Evolutionary conservation across 2,888 invertebrate species (phyloP).

Genomic region (Luperina testacea): DNA sequence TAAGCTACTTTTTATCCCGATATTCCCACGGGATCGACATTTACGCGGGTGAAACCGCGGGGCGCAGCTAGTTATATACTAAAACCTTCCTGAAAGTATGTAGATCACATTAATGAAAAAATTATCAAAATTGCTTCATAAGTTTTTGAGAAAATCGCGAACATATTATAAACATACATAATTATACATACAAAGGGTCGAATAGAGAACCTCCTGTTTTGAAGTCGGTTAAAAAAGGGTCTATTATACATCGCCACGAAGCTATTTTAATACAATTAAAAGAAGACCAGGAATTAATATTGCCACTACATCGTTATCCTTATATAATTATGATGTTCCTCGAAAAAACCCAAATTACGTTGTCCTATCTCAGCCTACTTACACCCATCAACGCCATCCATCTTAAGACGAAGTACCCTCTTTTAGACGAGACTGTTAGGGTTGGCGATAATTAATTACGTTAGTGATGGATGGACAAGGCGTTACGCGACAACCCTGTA

Average conservation of each 20-base stretch:
- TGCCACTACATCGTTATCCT: neutral
- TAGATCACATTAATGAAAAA: no score
- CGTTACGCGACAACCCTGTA: conserved; percentile 48
- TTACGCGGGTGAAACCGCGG: no score
- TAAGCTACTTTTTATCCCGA: no score
- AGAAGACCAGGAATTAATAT: neutral
- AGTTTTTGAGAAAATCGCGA: no score
- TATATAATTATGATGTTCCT: conserved; percentile 10
- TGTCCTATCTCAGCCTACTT: neutral
- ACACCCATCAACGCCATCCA: conserved; percentile 39
- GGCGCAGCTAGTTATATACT: no score
- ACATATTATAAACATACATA: no score
- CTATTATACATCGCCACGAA: neutral
- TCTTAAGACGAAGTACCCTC: conserved; percentile 42
- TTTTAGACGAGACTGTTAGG: conserved; percentile 46
- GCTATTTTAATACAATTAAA: neutral
- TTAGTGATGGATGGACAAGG: conserved; percentile 55
- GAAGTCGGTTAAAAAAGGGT: neutral
- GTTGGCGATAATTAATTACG: conserved; percentile 56
- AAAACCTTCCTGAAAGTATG: no score
- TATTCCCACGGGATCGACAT: no score
- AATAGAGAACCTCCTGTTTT: no score
- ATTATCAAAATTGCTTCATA: no score
- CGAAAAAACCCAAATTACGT: conserved; percentile 2
- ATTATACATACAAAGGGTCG: no score